A percentile compares a stretch with the other conserved stretches of the same genome.
Evolutionary conservation across 2,797 vertebrate species (phyloP).

Genomic region (Poliocrania exsul): DNA sequence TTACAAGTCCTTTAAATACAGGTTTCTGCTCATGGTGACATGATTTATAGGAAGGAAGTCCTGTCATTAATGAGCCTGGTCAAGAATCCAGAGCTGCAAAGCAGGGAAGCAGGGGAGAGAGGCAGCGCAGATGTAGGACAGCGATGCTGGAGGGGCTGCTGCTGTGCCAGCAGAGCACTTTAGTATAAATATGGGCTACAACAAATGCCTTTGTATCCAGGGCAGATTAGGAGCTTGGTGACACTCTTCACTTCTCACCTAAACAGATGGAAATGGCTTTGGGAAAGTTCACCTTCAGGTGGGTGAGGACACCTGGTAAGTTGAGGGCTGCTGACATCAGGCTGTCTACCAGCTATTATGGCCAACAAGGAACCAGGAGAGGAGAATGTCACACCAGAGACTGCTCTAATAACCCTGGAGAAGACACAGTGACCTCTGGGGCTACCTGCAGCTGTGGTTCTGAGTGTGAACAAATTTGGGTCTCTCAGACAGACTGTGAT

Average conservation of each 20-base stretch:
- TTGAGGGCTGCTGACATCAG: not conserved
- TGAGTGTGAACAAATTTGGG: fast-evolving
- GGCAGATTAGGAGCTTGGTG: not conserved
- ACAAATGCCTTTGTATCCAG: not conserved
- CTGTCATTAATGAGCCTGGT: not conserved
- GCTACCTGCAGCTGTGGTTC: not conserved
- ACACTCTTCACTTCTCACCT: not conserved
- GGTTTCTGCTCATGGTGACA: not conserved
- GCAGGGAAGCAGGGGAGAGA: not conserved
- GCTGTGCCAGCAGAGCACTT: not conserved
- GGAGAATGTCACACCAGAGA: not conserved
- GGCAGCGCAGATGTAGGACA: not conserved
- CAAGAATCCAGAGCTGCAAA: not conserved
- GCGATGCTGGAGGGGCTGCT: not conserved
- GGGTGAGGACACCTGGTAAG: not conserved
- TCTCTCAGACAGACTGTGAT: not conserved
- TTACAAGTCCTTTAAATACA: not conserved
- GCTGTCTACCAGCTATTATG: not conserved
- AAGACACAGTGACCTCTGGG: not conserved
- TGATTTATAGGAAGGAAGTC: not conserved
- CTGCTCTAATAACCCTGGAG: not conserved
- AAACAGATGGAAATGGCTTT: not conserved
- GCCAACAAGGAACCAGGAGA: not conserved
- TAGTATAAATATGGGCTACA: not conserved
- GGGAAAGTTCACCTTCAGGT: not conserved